Conservation (phyloP, 2,888 invertebrate genomes). For the Fragum fragum region DNA sequence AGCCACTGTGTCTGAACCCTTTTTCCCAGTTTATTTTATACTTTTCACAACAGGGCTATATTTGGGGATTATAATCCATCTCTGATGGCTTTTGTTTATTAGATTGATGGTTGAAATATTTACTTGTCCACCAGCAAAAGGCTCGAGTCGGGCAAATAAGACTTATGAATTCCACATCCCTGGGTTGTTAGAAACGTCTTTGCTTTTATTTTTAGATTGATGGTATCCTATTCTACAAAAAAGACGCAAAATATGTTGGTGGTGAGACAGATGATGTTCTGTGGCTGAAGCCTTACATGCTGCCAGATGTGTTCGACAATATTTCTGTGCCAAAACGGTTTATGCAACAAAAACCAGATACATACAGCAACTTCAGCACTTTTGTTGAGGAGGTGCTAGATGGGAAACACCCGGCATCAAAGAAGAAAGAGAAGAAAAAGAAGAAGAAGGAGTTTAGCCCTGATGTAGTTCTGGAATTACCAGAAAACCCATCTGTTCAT, state of each 20-base stretch:
- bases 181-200: too few species aligned
- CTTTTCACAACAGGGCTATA: too few species aligned
- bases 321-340: slow-evolving; percentile 82
- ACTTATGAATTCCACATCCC: too few species aligned
- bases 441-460: slow-evolving; percentile 51
- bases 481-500: slow-evolving; percentile 32
- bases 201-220: slow-evolving; percentile 91
- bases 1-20: too few species aligned
- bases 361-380: slow-evolving; percentile 73
- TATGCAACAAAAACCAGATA: slow-evolving; percentile 68
- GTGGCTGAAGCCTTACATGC: slow-evolving; percentile 96
- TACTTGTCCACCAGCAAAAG: too few species aligned
- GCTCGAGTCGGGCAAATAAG: too few species aligned
- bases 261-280: slow-evolving; percentile 94
- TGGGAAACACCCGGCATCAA: slow-evolving; percentile 37
- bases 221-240: slow-evolving; percentile 96
- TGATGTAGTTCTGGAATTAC: slow-evolving; percentile 52
- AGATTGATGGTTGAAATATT: too few species aligned
- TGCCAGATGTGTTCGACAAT: slow-evolving; percentile 89
- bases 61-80: too few species aligned
- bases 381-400: slow-evolving; percentile 68
- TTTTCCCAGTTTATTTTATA: too few species aligned
- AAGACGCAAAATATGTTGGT: slow-evolving; percentile 91
- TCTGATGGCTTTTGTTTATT: too few species aligned
- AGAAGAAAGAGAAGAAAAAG: slow-evolving; percentile 47